Percentiles rank a stretch among this genome's conserved stretches.
phyloP scores from a whole-genome alignment of 2,113 vertebrate species.

The Macheiramphus alcinus region DNA sequence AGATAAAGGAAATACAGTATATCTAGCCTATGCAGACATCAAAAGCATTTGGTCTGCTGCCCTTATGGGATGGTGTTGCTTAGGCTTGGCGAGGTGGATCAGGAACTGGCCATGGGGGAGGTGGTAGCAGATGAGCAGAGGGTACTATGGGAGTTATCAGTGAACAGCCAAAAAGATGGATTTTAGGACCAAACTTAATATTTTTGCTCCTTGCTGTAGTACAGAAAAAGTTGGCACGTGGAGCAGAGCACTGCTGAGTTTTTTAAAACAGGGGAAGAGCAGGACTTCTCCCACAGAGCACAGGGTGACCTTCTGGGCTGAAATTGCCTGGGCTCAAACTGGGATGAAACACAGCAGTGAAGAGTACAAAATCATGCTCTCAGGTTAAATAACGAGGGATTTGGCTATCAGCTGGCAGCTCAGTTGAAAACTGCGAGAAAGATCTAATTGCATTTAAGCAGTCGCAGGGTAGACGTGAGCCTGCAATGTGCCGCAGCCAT shows the following conservation, averaged over 20 bases:
- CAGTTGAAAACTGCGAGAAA: neutral
- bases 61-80: neutral
- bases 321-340: neutral
- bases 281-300: neutral
- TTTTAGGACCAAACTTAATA: neutral
- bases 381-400: neutral
- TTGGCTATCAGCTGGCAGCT: neutral
- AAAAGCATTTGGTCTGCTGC: constrained; percentile 3
- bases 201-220: neutral
- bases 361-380: neutral
- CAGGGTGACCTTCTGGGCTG: constrained; percentile 34
- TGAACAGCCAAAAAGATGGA: neutral
- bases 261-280: neutral
- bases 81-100: neutral
- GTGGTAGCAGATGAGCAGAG: neutral
- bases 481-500: accelerated
- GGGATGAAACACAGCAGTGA: neutral
- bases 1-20: constrained; percentile 23
- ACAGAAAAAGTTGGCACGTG: neutral
- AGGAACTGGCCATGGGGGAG: neutral
- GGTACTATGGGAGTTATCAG: neutral
- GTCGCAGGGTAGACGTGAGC: neutral
- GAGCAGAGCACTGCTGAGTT: neutral
- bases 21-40: neutral
- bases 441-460: neutral